Evolutionary conservation across 2,113 vertebrate species (phyloP).

Genomic region (Talpa occidentalis): DNA sequence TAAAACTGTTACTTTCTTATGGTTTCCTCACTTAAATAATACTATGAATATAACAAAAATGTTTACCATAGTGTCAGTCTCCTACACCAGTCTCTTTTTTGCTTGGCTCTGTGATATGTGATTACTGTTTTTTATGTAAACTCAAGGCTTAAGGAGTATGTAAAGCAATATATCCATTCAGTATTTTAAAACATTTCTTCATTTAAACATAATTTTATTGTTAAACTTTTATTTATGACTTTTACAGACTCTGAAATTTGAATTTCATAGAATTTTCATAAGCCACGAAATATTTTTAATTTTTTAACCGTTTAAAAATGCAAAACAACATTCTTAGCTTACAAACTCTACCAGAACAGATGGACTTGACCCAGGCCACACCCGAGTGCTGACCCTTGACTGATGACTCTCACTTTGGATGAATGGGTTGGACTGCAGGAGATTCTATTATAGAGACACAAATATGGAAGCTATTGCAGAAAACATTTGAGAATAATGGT

Average conservation of each 20-base stretch:
- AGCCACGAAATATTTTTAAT: background rate
- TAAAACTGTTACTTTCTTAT: background rate
- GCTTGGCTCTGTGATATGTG: background rate
- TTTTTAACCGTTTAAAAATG: background rate
- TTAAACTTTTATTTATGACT: conserved; percentile 19
- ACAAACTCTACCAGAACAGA: background rate
- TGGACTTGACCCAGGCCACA: background rate
- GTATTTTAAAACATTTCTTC: background rate
- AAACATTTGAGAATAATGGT: background rate
- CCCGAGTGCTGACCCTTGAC: background rate
- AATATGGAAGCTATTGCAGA: background rate
- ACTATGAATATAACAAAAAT: background rate
- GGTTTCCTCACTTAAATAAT: background rate
- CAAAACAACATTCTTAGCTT: background rate
- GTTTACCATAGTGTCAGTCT: conserved; percentile 14
- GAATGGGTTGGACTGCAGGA: background rate
- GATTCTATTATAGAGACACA: background rate
- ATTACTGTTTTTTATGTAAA: conserved; percentile 24
- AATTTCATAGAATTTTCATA: background rate
- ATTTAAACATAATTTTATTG: background rate
- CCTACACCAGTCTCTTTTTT: background rate
- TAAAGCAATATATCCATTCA: background rate
- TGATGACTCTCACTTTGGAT: background rate
- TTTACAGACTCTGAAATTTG: background rate
- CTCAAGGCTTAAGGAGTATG: background rate